Percentiles rank a stretch among this genome's conserved stretches.
Evolutionary conservation across 2,888 invertebrate genomes (phyloP).

Genomic region (Agrochola litura): DNA sequence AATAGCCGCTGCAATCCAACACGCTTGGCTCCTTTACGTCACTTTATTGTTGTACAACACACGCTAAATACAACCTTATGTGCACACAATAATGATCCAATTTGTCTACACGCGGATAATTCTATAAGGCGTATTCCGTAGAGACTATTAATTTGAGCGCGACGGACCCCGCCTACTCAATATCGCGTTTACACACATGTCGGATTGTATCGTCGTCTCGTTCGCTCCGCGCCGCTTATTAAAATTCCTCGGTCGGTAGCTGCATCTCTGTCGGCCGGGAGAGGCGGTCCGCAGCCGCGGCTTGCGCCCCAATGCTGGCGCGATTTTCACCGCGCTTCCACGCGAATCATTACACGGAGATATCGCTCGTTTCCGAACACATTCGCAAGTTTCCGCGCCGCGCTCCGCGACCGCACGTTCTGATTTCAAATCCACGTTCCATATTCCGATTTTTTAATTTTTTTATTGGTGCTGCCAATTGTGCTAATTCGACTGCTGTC

Average conservation of each 20-base stretch:
- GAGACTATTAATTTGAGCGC: constrained; percentile 90
- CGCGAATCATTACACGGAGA: constrained; percentile 85
- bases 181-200: constrained; percentile 90
- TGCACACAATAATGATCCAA: constrained; percentile 59
- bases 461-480: constrained; percentile 70
- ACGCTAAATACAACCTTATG: constrained; percentile 69
- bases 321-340: constrained; percentile 89
- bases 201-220: constrained; percentile 85
- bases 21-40: constrained; percentile 79
- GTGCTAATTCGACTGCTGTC: constrained; percentile 75
- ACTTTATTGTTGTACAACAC: constrained; percentile 69
- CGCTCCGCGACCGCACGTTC: constrained; percentile 64
- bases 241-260: constrained; percentile 89
- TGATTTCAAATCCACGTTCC: constrained; percentile 66
- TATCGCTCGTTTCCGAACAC: constrained; percentile 76
- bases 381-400: constrained; percentile 74
- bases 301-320: constrained; percentile 87
- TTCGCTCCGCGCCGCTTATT: constrained; percentile 89
- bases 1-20: constrained; percentile 89
- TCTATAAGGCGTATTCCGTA: constrained; percentile 87
- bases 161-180: constrained; percentile 89
- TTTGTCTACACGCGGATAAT: constrained; percentile 55
- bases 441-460: constrained; percentile 49
- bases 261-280: constrained; percentile 86
- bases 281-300: constrained; percentile 83